Evolutionary conservation across 2,888 invertebrate genomes (phyloP), one percentile per base, ranked within the genome.

Genomic region (Zaprionus bogoriensis): DNA sequence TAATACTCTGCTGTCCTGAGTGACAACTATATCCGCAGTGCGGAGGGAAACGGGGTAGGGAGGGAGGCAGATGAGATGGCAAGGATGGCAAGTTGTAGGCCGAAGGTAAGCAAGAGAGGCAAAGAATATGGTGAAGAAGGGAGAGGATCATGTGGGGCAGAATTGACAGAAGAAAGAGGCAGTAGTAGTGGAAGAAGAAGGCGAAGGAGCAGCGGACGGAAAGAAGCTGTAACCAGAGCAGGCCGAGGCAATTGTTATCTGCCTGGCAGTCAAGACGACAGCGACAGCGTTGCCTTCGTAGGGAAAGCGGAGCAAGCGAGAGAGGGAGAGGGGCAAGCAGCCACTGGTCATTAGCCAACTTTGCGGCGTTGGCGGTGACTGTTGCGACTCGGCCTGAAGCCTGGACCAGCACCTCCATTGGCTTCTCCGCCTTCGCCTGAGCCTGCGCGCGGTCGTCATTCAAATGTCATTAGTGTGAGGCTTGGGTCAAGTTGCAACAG

Each of bases 381-480:
- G 45, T 52, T 47, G 36, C n/a, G 48, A 42, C 23, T 45, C 32
- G 30, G 25, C 20, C 50, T 30, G 39, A 45, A 27, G 10, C 27
- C 27, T 3, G 27, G 10, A 10, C 9, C 10, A 10, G 10, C 3
- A 10, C 3, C 27, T 27, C 7, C 9, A 6, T 3, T 25, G 10
- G 10, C 10, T 4, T 4, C 30, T 6, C 12, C 6, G 14, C 32
- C 32, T 32, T 6, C 6, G 7, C 32, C 32, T 39, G 28, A 9
- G n/a, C 0, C 36, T 36, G 12, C 41, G 41, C 6, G 12, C n/a
- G 45, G 36, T 27, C 65, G 87, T 82, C 82, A 85, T 87, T 87
- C 70, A 70, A 87, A 87, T 72, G 86, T 87, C 86, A 82, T 82
- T 82, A 87, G 87, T 54, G 63, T 44, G 25, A 22, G 19, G 60